Evolutionary conservation across 2,797 vertebrate genomes (phyloP), one percentile per base, ranked within the genome.

Genomic region (Tapirus indicus): DNA sequence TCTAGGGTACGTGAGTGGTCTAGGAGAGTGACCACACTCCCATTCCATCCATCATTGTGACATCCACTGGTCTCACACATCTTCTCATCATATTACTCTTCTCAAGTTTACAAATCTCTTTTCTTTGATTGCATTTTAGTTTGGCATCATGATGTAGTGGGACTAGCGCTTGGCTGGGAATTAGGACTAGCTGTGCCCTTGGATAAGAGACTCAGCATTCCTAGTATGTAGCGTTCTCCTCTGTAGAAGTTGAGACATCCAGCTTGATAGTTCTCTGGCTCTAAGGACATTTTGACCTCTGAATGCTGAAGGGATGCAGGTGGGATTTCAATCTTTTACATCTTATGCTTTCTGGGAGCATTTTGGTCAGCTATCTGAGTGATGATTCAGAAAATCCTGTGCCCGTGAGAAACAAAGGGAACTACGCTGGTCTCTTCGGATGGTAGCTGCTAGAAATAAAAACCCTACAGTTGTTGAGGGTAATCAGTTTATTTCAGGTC

Each of bases 381-480:
- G 29, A 84, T 80, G 75, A 87, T 32, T 92, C 23, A 41, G 38
- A 96, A 94, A 71, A n/a, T 12, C 47, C 32, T 27, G 7, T 27
- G n/a, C 44, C 72, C 20, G 4, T 79, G 78, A 82, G 85, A 92
- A 87, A 38, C 49, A 54, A 58, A 80, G n/a, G 62, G 44, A 68
- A 72, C 58, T 14, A 32, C 4, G 0, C 62, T 71, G 78, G 7
- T 13, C 52, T 21, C 52, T 88, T 93, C 29, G 44, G 29, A 44
- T 87, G 47, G 75, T 69, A 79, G 41, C 84, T 44, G 35, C 64
- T 72, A 92, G 74, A 88, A 84, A 86, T 27, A 69, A 89, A 96
- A 62, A 83, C 29, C 12, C 32, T 58, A 1, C 1, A 8, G 38
- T 82, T 49, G 38, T 54, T 74, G 82, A 12, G 82, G n/a, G 32